These are phyloP conservation scores for Penaeus indicus DNA, from an alignment of 1,140 invertebrate species.

Conservation along the genomic window DNA sequence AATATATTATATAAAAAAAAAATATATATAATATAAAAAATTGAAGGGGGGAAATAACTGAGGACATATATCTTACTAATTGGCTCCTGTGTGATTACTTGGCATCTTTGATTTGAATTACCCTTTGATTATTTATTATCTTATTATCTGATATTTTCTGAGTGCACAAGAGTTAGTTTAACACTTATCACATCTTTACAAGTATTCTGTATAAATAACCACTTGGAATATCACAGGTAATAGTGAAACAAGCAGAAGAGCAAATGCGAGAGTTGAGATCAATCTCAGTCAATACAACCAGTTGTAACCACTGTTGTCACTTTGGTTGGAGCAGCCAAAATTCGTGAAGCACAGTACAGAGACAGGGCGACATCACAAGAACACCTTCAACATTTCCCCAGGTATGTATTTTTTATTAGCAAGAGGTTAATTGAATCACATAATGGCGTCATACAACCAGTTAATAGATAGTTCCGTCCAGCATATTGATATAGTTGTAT, in stretches of 20 bases:
- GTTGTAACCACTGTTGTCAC: constrained; percentile 78
- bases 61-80: too few species aligned
- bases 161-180: neutral
- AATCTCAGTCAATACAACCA: constrained; percentile 83
- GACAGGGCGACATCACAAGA: constrained; percentile 48
- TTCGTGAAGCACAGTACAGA: constrained; percentile 39
- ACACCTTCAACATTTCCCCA: neutral
- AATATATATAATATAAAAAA: too few species aligned
- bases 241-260: constrained; percentile 86
- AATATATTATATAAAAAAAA: too few species aligned
- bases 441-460: neutral
- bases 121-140: too few species aligned
- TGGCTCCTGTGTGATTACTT: too few species aligned
- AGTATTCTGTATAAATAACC: neutral
- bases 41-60: too few species aligned
- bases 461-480: too few species aligned
- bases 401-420: neutral
- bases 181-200: neutral
- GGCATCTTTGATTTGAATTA: too few species aligned
- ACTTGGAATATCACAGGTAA: constrained; percentile 76
- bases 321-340: constrained; percentile 62
- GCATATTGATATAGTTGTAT: too few species aligned
- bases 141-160: neutral
- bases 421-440: neutral
- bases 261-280: constrained; percentile 82